Evolutionary conservation across 2,888 invertebrate genomes (phyloP).

Genomic region (Eledona agricola): DNA sequence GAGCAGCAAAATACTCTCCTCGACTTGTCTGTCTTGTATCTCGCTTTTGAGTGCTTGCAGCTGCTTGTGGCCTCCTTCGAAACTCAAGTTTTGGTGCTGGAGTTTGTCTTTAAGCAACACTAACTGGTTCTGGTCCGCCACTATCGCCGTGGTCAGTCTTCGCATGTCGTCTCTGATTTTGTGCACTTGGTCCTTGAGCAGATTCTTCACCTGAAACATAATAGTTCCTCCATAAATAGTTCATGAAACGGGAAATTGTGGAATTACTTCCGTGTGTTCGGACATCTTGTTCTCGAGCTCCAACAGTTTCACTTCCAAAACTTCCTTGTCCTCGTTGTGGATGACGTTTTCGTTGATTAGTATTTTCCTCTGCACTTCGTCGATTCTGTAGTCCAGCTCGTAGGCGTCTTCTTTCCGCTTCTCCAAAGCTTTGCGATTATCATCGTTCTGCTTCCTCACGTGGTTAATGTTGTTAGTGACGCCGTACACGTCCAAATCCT

Average conservation of each 20-base stretch:
- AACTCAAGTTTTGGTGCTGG: slow-evolving; percentile 66
- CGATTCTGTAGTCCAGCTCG: slow-evolving; percentile 63
- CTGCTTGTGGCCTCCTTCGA: slow-evolving; percentile 69
- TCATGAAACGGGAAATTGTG: background rate
- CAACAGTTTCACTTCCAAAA: slow-evolving; percentile 59
- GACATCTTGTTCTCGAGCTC: slow-evolving; percentile 62
- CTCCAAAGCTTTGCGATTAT: slow-evolving; percentile 64
- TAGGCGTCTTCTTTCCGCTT: slow-evolving; percentile 70
- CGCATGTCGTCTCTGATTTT: slow-evolving; percentile 69
- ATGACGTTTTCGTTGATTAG: slow-evolving; percentile 56
- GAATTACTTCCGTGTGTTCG: slow-evolving; percentile 58
- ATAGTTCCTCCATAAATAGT: slow-evolving; percentile 5
- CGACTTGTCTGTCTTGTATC: slow-evolving; percentile 69
- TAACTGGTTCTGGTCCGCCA: slow-evolving; percentile 58
- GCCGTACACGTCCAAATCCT: slow-evolving; percentile 66
- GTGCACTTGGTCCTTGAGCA: slow-evolving; percentile 65
- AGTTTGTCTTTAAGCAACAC: slow-evolving; percentile 62
- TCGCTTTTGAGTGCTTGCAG: slow-evolving; percentile 58
- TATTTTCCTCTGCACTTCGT: slow-evolving; percentile 61
- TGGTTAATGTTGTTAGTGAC: slow-evolving; percentile 63
- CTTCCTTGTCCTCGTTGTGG: slow-evolving; percentile 49
- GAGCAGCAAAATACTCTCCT: slow-evolving; percentile 73
- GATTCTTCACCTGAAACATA: slow-evolving; percentile 52
- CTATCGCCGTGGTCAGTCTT: slow-evolving; percentile 63
- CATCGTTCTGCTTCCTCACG: slow-evolving; percentile 62